Percentiles rank a stretch among this genome's conserved stretches.
These are phyloP conservation scores for Aromia moschata DNA, from an alignment of 2,888 invertebrate genomes.

Conservation along the genomic window DNA sequence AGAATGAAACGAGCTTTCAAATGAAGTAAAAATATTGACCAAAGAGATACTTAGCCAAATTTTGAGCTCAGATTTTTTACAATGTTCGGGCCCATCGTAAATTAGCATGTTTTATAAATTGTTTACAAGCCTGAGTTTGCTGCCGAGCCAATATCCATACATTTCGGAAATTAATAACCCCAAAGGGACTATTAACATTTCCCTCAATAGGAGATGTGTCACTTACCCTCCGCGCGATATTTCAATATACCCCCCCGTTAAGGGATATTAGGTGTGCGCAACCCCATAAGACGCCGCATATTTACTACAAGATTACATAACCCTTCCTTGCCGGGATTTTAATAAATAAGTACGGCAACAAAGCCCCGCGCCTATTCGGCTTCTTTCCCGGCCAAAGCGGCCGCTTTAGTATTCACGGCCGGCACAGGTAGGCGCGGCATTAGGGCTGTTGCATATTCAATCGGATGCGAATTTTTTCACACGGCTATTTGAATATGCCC, in stretches of 20 bases:
- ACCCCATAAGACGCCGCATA: constrained; percentile 13
- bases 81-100: too few species aligned
- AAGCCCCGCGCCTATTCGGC: constrained; percentile 5
- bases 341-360: constrained; percentile 14
- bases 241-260: constrained; percentile 45
- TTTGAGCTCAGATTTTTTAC: too few species aligned
- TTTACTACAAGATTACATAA: constrained; percentile 21
- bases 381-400: constrained; percentile 6
- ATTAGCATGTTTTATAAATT: background rate
- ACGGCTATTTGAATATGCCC: constrained; percentile 25
- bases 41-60: too few species aligned
- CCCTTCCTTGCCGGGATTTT: constrained; percentile 18
- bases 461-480: constrained; percentile 29
- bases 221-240: constrained; percentile 52
- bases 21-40: too few species aligned
- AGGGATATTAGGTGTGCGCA: constrained; percentile 9
- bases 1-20: too few species aligned
- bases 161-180: constrained; percentile 41
- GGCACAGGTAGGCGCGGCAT: constrained; percentile 24
- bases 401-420: constrained; percentile 26
- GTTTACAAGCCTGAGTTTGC: background rate
- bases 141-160: constrained; percentile 13
- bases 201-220: constrained; percentile 50
- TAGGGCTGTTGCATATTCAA: constrained; percentile 28
- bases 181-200: constrained; percentile 43